A percentile compares a stretch with the other conserved stretches of the same genome.
phyloP scores from a whole-genome alignment of 92 coral and sea anemone species.

The Zoanthus sansibaricus region DNA sequence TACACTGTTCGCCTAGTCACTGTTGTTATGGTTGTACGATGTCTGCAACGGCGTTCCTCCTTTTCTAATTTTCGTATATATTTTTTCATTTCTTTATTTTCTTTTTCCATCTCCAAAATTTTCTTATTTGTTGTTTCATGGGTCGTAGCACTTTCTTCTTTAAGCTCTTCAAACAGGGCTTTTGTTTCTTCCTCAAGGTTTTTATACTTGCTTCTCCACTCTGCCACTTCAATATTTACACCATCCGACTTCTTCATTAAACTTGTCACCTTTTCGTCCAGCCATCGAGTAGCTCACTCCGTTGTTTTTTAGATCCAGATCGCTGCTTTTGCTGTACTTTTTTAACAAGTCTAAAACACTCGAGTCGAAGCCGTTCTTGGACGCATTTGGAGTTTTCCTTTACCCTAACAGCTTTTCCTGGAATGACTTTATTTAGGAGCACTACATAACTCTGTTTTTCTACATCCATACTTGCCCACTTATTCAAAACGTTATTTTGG shows the following conservation, averaged over 20 bases:
- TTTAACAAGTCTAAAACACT: background rate
- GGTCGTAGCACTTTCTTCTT: background rate
- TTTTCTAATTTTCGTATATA: slow-evolving; percentile 39
- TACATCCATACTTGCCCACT: slow-evolving; percentile 33
- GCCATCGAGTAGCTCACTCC: slow-evolving; percentile 5
- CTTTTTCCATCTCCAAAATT: slow-evolving; percentile 13
- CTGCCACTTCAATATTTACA: slow-evolving; percentile 40
- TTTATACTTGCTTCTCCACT: slow-evolving; percentile 45
- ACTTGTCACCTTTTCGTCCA: slow-evolving; percentile 19
- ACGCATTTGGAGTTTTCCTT: slow-evolving; percentile 25
- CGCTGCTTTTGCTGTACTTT: background rate
- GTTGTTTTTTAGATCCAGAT: slow-evolving; percentile 25
- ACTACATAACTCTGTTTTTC: slow-evolving; percentile 37
- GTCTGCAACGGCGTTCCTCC: slow-evolving; percentile 2
- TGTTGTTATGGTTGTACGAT: slow-evolving; percentile 2
- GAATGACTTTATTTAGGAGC: slow-evolving; percentile 55
- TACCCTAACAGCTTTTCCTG: slow-evolving; percentile 39
- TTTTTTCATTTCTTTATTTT: slow-evolving; percentile 45
- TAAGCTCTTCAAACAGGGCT: slow-evolving; percentile 33
- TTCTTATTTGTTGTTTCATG: slow-evolving; percentile 10
- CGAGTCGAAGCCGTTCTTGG: slow-evolving; percentile 9
- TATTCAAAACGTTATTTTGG: slow-evolving; percentile 52
- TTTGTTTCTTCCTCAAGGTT: slow-evolving; percentile 48
- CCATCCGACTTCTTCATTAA: slow-evolving; percentile 18
- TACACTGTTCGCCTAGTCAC: slow-evolving; percentile 35